A percentile compares a stretch with the other conserved stretches of the same genome.
Evolutionary conservation across 2,113 vertebrate species (phyloP).

Genomic region (Oplegnathus fasciatus): DNA sequence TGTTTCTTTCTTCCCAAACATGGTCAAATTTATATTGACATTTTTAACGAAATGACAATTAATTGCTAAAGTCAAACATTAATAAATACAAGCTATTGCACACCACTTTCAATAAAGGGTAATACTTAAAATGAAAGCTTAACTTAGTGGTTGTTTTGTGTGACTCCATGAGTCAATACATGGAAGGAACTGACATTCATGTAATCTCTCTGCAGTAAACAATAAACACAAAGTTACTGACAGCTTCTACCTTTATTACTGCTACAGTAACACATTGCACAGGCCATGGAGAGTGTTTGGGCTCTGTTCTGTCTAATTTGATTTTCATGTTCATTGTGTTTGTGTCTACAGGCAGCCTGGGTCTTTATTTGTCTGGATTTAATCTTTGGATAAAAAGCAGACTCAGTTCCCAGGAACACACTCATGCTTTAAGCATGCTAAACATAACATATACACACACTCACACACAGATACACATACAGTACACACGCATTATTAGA

Average conservation of each 20-base stretch:
- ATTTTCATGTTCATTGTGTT: background rate
- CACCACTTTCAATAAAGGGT: background rate
- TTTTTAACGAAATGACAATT: background rate
- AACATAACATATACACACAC: background rate
- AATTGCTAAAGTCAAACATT: too few relatives aligned
- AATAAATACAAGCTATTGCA: background rate
- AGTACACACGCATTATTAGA: background rate
- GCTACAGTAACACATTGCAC: background rate
- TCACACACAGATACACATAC: background rate
- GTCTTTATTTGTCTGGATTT: conserved; percentile 13
- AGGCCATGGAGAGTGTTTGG: background rate
- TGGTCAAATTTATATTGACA: background rate
- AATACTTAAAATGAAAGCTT: too few relatives aligned
- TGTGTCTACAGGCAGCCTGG: background rate
- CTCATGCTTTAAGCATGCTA: background rate
- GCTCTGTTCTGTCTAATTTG: background rate
- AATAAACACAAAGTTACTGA: background rate
- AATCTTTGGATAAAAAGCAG: conserved; percentile 7
- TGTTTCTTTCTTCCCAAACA: background rate
- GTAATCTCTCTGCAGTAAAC: background rate
- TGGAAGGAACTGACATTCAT: background rate
- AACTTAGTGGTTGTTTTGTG: too few relatives aligned
- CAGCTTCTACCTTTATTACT: background rate
- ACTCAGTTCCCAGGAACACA: background rate
- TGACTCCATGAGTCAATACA: background rate